Base-by-base conservation (phyloP, 2,113 vertebrate species). In the Oncorhynchus gorbuscha region DNA sequence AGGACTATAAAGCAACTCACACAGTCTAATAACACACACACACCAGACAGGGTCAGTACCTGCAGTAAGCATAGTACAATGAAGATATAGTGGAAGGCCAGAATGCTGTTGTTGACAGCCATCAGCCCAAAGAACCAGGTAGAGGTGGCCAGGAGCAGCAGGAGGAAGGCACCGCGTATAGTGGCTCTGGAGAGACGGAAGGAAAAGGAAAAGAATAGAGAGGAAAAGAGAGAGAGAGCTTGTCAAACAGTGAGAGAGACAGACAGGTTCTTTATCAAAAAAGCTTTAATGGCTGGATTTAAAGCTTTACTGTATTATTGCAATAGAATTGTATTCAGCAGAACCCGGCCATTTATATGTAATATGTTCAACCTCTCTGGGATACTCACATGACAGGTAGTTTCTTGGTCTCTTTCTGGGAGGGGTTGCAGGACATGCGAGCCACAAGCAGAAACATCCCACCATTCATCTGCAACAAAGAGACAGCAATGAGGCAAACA, bases 11-110 rank as follows among this genome's bases (percentile, higher is more conserved):
- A 26, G 71, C 35, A 82, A 2, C 39, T 65, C 55, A 32, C 22
- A 68, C 72, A 61, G 51, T 55, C 51, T 18, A 55, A 55, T 55
- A 14, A 55, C 59, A 58, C n/a, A 35, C 39, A 62, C 55, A 64
- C 62, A 71, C 39, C 7, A 39, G 9, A 45, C 11, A 18, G 74
- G 24, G 24, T 62, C 18, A 20, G 75, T 93, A 99, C 98, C 97
- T 99, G 97, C 83, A 99, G 90, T 35, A 97, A 93, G 87, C 96
- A 98, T 88, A 99, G 95, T 78, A 97, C 90, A 73, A 95, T 90
- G 72, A 98, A 97, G 93, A 99, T 96, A 94, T 99, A 99, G 94
- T 99, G 95, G 92, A 99, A 99, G 85, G 95, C 95, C 91, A 99
- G 94, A 89, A 99, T 92, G 88, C 96, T 99, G 94, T 99, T 97